A percentile compares a stretch with the other conserved stretches of the same genome.
Conservation (phyloP, 2,797 vertebrate genomes). For the Channallabes apus region DNA sequence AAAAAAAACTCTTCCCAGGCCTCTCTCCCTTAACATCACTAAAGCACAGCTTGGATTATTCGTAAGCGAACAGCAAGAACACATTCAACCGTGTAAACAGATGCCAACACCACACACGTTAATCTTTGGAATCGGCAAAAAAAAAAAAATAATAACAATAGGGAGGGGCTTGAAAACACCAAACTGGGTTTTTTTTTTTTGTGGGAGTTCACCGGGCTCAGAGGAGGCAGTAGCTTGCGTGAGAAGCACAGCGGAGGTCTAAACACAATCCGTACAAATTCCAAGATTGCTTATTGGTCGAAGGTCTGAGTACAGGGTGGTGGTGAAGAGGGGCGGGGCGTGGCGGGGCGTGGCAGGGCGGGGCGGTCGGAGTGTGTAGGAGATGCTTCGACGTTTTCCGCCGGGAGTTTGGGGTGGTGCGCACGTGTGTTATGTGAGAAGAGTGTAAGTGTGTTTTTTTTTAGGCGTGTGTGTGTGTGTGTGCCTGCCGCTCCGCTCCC, state of each 20-base stretch:
- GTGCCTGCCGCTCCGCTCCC: slow-evolving; percentile 68
- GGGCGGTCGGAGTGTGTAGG: not conserved
- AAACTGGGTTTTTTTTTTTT: slow-evolving; percentile 20
- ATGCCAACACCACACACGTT: slow-evolving; percentile 66
- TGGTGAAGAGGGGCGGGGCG: slow-evolving; percentile 47
- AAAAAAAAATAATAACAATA: slow-evolving; percentile 66
- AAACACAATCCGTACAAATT: slow-evolving; percentile 73
- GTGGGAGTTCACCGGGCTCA: slow-evolving; percentile 59
- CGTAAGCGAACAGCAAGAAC: slow-evolving; percentile 69
- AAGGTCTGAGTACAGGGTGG: slow-evolving; percentile 40
- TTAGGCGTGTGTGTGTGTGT: slow-evolving; percentile 30
- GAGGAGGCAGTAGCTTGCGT: slow-evolving; percentile 77
- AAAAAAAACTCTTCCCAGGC: slow-evolving; percentile 57
- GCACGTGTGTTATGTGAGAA: slow-evolving; percentile 4
- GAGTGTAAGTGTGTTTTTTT: slow-evolving; percentile 8
- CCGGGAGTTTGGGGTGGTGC: slow-evolving; percentile 66
- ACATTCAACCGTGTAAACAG: slow-evolving; percentile 75
- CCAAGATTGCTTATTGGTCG: slow-evolving; percentile 78
- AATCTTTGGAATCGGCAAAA: slow-evolving; percentile 82
- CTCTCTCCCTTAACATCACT: slow-evolving; percentile 59
- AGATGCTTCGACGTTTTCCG: slow-evolving; percentile 52
- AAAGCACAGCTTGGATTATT: slow-evolving; percentile 68
- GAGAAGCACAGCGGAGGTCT: slow-evolving; percentile 82
- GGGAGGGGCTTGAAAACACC: slow-evolving; percentile 31
- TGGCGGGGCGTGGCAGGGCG: slow-evolving; percentile 46